Percentiles rank a stretch among this genome's conserved stretches.
Evolutionary conservation across 2,113 vertebrate species (phyloP).

Genomic region (Microtus pennsylvanicus): DNA sequence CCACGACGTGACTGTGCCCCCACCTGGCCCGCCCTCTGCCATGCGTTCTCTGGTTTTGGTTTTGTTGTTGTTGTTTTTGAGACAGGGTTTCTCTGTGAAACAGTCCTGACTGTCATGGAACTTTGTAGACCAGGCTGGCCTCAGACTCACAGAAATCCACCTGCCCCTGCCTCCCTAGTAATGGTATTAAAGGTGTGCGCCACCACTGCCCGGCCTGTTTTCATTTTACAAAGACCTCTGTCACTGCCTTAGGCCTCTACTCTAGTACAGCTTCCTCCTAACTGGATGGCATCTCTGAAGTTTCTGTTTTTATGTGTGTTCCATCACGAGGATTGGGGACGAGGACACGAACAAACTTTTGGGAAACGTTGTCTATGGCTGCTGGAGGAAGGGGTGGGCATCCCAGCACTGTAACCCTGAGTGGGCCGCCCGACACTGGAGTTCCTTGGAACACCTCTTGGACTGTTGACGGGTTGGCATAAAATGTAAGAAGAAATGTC

Average conservation of each 20-base stretch:
- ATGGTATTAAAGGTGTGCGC: too few species aligned
- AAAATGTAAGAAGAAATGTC: fast-evolving
- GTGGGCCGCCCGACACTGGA: fast-evolving
- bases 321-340: background rate
- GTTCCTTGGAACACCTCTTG: fast-evolving
- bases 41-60: background rate
- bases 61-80: too few species aligned
- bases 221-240: fast-evolving
- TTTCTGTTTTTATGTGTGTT: background rate
- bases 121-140: too few species aligned
- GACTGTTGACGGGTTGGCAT: fast-evolving
- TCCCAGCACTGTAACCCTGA: background rate
- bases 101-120: too few species aligned
- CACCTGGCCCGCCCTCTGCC: background rate
- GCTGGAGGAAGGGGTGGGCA: background rate
- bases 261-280: background rate
- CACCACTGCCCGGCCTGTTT: too few species aligned
- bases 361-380: fast-evolving
- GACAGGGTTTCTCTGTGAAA: too few species aligned
- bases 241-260: fast-evolving
- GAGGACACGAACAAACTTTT: background rate
- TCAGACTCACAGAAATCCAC: too few species aligned
- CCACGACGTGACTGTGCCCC: fast-evolving
- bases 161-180: too few species aligned
- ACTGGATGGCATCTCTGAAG: background rate